Evolutionary conservation across 2,797 vertebrate species (phyloP).

Genomic region (Antennarius maculatus): DNA sequence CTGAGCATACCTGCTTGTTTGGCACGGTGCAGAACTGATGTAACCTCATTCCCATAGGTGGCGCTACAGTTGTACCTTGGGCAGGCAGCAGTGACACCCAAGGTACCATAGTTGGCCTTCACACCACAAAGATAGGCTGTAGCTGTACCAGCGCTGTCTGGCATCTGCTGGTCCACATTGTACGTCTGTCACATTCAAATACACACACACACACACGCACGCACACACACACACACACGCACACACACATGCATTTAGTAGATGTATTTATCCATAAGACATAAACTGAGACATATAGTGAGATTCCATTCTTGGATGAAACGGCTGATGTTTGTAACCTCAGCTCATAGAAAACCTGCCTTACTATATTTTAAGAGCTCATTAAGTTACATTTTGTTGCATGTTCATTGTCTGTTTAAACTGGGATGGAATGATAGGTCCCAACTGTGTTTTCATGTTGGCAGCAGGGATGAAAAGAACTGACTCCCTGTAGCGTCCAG

Average conservation of each 20-base stretch:
- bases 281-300: neutral
- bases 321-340: neutral
- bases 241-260: neutral
- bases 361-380: neutral
- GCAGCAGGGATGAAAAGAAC: neutral
- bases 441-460: neutral
- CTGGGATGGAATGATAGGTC: neutral
- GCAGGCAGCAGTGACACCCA: slow-evolving; percentile 79
- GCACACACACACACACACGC: slow-evolving; percentile 14
- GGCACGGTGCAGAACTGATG: slow-evolving; percentile 80
- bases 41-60: slow-evolving; percentile 75
- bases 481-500: too few relatives aligned
- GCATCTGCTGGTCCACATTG: slow-evolving; percentile 85
- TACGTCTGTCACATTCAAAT: slow-evolving; percentile 76
- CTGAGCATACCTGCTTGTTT: slow-evolving; percentile 72
- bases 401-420: neutral
- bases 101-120: slow-evolving; percentile 84
- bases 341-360: neutral
- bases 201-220: slow-evolving; percentile 1
- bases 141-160: slow-evolving; percentile 84
- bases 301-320: neutral
- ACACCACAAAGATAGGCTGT: slow-evolving; percentile 85
- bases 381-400: neutral
- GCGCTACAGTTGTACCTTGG: slow-evolving; percentile 62
- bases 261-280: neutral